Percentiles rank a stretch among this genome's conserved stretches.
Conservation (phyloP, 35 echinoderm and acorn worm genomes). For the Chiridota heheva region DNA sequence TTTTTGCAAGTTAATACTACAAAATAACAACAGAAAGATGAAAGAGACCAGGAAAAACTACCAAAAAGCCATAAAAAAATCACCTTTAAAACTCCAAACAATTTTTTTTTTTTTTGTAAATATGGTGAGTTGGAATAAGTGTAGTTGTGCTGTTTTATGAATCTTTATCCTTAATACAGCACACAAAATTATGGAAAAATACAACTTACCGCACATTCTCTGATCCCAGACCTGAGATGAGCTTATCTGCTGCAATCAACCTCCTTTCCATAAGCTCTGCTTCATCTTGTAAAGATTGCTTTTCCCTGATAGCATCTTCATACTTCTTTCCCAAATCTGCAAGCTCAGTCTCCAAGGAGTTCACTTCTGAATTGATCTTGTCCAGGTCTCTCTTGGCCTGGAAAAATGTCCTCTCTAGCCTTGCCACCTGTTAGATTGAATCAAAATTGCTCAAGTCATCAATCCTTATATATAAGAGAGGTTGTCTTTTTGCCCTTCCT, state of each 20-base stretch:
- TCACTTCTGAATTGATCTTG: constrained; percentile 87
- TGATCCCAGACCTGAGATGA: constrained; percentile 96
- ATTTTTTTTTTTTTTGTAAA: too few species aligned
- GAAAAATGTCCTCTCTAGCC: constrained; percentile 93
- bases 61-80: too few species aligned
- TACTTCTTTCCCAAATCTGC: constrained; percentile 74
- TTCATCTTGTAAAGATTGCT: constrained; percentile 85
- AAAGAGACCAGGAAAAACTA: too few species aligned
- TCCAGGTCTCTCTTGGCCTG: constrained; percentile 97
- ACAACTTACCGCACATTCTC: constrained; percentile 97
- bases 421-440: constrained; percentile 70
- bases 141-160: too few species aligned
- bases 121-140: too few species aligned
- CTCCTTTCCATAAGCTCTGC: constrained; percentile 99
- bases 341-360: constrained; percentile 75
- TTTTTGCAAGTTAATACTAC: too few species aligned
- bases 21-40: too few species aligned
- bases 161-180: too few species aligned
- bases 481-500: too few species aligned
- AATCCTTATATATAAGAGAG: too few species aligned
- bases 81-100: too few species aligned
- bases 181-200: too few species aligned
- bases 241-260: constrained; percentile 92
- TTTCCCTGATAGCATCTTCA: constrained; percentile 91
- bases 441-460: background rate